These are phyloP conservation scores for Drosophila novamexicana DNA, from an alignment of 1,140 invertebrate genomes.

Conservation along the genomic window DNA sequence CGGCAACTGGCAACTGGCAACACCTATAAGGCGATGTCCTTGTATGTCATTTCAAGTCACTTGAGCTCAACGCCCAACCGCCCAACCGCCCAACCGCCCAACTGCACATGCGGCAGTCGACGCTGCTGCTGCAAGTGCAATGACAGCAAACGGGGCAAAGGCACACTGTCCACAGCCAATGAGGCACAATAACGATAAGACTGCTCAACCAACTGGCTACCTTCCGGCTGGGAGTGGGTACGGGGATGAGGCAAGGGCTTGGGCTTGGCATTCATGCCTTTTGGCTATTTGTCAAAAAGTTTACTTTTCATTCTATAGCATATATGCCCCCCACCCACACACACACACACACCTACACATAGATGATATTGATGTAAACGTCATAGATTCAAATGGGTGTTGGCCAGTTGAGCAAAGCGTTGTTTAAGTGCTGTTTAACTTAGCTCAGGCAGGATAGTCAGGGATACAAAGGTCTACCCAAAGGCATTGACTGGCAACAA, in stretches of 20 bases:
- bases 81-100: neutral
- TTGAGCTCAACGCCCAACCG: conserved; percentile 52
- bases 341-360: neutral
- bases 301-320: conserved; percentile 46
- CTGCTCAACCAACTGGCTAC: conserved; percentile 45
- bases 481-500: conserved; percentile 1
- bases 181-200: conserved; percentile 69
- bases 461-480: neutral
- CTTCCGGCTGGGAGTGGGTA: conserved; percentile 47
- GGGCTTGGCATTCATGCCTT: conserved; percentile 62
- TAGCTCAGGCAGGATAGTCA: neutral
- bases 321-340: no score
- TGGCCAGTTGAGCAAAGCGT: conserved; percentile 62
- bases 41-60: conserved; percentile 75
- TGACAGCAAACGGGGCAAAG: conserved; percentile 58
- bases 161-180: conserved; percentile 51
- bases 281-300: conserved; percentile 78
- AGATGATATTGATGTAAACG: conserved; percentile 2
- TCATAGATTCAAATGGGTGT: conserved; percentile 68
- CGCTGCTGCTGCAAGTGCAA: conserved; percentile 56
- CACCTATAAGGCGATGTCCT: conserved; percentile 63
- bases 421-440: conserved; percentile 24
- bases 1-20: conserved; percentile 36
- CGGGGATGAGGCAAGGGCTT: neutral
- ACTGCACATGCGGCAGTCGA: neutral